phyloP scores from a whole-genome alignment of 1,140 invertebrate species.

The Hirudo medicinalis region DNA sequence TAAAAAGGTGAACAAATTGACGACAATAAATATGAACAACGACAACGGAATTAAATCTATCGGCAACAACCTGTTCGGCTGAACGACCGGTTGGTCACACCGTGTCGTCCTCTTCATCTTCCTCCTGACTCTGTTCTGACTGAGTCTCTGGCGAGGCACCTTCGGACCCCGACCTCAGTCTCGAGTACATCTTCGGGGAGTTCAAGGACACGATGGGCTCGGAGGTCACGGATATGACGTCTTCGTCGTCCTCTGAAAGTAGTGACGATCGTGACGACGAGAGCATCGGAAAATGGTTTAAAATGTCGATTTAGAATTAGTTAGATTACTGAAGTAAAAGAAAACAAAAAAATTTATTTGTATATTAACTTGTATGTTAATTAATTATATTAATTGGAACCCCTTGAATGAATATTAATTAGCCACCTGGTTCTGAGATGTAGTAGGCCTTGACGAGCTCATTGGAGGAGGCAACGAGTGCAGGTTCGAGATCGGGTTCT shows the following conservation, averaged over 20 bases:
- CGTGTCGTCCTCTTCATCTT: slow-evolving; percentile 11
- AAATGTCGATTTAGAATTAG: background rate
- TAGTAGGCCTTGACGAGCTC: slow-evolving; percentile 11
- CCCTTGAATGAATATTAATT: no score
- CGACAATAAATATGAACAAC: no score
- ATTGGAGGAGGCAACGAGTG: slow-evolving; percentile 11
- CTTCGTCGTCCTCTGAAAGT: slow-evolving; percentile 17
- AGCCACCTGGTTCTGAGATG: slow-evolving; percentile 14
- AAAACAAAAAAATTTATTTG: background rate
- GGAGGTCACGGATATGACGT: slow-evolving; percentile 22
- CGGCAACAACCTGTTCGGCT: no score
- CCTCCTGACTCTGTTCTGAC: background rate
- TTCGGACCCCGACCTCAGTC: slow-evolving; percentile 13
- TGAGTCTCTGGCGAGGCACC: slow-evolving; percentile 18
- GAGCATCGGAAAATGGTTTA: no score
- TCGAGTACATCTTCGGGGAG: slow-evolving; percentile 14
- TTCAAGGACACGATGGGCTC: slow-evolving; percentile 17
- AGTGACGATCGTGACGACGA: background rate
- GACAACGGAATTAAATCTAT: no score
- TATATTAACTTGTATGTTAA: no score
- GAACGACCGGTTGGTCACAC: no score
- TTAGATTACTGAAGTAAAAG: slow-evolving; percentile 1
- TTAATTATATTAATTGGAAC: no score
- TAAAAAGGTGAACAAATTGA: no score
- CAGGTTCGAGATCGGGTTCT: slow-evolving; percentile 36